phyloP scores from a whole-genome alignment of 2,113 vertebrate species.

The Lynx canadensis region DNA sequence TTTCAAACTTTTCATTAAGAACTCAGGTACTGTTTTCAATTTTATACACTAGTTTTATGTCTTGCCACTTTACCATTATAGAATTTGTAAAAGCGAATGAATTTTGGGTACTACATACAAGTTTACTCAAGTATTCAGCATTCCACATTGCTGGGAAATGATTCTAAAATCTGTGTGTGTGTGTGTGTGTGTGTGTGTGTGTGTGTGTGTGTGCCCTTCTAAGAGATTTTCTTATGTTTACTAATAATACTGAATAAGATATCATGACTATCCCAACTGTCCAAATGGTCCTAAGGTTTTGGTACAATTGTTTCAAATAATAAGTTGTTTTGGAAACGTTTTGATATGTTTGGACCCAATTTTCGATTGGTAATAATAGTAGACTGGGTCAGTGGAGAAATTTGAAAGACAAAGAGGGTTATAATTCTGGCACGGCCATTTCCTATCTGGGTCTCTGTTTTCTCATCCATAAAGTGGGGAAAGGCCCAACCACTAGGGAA shows the following conservation, averaged over 20 bases:
- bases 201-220: background rate
- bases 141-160: background rate
- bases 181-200: background rate
- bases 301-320: background rate
- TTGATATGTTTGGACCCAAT: background rate
- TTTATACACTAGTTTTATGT: background rate
- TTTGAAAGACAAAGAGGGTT: background rate
- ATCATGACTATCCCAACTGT: background rate
- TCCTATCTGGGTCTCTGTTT: background rate
- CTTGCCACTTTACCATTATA: conserved; percentile 14
- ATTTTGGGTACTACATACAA: background rate
- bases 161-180: background rate
- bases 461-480: background rate
- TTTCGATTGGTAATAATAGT: background rate
- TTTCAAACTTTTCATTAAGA: conserved; percentile 49
- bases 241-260: background rate
- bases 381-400: background rate
- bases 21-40: conserved; percentile 39
- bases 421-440: background rate
- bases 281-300: background rate
- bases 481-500: background rate
- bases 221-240: background rate
- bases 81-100: background rate
- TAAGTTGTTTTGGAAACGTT: background rate
- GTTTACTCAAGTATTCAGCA: background rate